phyloP scores from a whole-genome alignment of 2,113 vertebrate species.

The Heterocephalus glaber region DNA sequence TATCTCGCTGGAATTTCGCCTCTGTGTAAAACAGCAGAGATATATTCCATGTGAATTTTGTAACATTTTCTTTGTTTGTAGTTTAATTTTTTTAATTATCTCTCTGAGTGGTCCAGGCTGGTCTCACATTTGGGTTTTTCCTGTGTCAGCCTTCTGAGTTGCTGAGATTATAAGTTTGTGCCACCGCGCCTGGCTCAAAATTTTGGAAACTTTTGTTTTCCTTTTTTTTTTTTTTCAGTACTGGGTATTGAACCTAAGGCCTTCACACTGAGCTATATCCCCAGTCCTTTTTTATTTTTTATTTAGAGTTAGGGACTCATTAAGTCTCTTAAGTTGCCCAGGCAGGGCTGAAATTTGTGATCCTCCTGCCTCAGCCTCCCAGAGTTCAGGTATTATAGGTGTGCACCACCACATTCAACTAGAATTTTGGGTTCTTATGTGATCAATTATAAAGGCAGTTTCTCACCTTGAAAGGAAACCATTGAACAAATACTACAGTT shows the following conservation, averaged over 20 bases:
- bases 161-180: neutral
- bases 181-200: neutral
- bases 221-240: neutral
- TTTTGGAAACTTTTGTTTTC: neutral
- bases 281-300: neutral
- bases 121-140: neutral
- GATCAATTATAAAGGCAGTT: neutral
- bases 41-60: neutral
- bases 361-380: neutral
- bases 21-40: conserved; percentile 49
- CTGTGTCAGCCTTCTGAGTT: neutral
- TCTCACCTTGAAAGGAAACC: conserved; percentile 30
- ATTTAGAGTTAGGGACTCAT: neutral
- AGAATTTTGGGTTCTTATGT: conserved; percentile 2
- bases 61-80: neutral
- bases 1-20: conserved; percentile 5
- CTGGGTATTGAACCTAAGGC: neutral
- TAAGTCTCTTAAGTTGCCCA: neutral
- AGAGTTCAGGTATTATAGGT: neutral
- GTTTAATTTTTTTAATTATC: neutral
- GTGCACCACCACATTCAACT: neutral
- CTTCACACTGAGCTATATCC: neutral
- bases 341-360: neutral
- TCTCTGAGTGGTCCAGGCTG: neutral
- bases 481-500: conserved; percentile 38